phyloP scores from a whole-genome alignment of 2,888 invertebrate genomes.

The Erebia palarica region DNA sequence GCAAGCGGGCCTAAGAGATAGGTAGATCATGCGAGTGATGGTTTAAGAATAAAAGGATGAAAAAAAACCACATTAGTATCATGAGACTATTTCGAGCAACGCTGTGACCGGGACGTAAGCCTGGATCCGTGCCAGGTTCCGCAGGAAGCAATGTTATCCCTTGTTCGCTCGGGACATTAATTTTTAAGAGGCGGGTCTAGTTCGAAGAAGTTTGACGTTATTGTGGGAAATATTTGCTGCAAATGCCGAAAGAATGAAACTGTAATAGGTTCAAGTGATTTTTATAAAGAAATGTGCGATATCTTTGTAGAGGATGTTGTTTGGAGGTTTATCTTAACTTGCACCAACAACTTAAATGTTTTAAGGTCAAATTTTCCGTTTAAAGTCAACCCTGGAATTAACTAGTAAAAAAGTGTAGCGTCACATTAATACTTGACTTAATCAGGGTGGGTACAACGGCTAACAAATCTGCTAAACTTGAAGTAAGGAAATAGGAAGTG shows the following conservation, averaged over 20 bases:
- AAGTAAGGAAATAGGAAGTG: too few species aligned
- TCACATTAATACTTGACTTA: too few species aligned
- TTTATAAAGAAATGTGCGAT: neutral
- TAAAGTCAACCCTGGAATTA: too few species aligned
- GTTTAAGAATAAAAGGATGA: constrained; percentile 11
- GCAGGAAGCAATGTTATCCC: constrained; percentile 33
- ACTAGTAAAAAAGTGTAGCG: too few species aligned
- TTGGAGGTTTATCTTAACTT: neutral
- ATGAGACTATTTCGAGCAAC: constrained; percentile 39
- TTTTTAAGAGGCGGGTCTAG: constrained; percentile 35
- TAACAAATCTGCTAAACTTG: too few species aligned
- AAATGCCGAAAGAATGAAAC: constrained; percentile 11
- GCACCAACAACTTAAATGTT: too few species aligned
- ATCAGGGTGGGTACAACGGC: too few species aligned
- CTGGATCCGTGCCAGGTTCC: constrained; percentile 37
- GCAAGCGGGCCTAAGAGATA: too few species aligned
- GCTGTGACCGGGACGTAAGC: constrained; percentile 36
- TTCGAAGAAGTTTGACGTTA: constrained; percentile 21
- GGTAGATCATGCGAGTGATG: neutral
- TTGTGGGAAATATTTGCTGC: constrained; percentile 22
- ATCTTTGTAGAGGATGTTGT: neutral
- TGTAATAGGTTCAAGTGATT: constrained; percentile 19
- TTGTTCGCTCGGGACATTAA: constrained; percentile 31
- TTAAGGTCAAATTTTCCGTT: too few species aligned
- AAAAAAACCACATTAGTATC: constrained; percentile 34